Base-by-base conservation (phyloP, 1,140 invertebrate genomes). In the Thaumatotibia leucotreta region DNA sequence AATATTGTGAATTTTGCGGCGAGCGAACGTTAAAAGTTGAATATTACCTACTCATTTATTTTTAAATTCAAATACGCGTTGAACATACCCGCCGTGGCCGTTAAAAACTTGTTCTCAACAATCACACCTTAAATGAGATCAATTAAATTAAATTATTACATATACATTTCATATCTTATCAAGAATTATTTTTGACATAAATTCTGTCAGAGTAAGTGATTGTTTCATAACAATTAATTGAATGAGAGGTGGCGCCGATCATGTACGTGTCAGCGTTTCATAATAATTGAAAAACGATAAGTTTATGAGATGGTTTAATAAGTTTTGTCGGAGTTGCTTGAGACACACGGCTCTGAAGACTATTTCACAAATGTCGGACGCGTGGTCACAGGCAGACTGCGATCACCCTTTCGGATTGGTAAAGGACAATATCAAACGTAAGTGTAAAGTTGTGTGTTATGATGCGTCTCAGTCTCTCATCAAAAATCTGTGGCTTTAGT, bases 161-260 rank as follows among this genome's bases (percentile, higher is more conserved):
- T 45, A 45, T 45, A 45, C 39, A 45, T 45, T 45, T 45, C 39
- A 45, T 45, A n/a, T 45, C 39, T 45, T 20, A 45, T 45, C 39
- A 8, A 11, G 17, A 20, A 17, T 45, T 58, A 24, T 58, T 58
- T 29, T 58, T 4, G 17, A 27, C 52, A 58, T 58, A 14, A 14
- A 29, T 27, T 58, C 23, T 58, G 23, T 58, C 52, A 4, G 27
- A 14, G 22, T n/a, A 54, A 54, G 50, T 27, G 24, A 58, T 58
- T 58, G 27, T 58, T 58, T 58, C 52, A 58, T 58, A 58, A 58
- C 14, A 58, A 31, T 58, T 58, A 58, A 58, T 58, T 58, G 24
- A 58, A 58, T 9, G 2, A 27, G 52, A 2, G 50, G 17, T 58
- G 24, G 52, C 50, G 50, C 20, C 50, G 20, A 27, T 24, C 20